Base-by-base conservation (phyloP, 1,140 invertebrate genomes). In the Sycophaga agraensis region DNA sequence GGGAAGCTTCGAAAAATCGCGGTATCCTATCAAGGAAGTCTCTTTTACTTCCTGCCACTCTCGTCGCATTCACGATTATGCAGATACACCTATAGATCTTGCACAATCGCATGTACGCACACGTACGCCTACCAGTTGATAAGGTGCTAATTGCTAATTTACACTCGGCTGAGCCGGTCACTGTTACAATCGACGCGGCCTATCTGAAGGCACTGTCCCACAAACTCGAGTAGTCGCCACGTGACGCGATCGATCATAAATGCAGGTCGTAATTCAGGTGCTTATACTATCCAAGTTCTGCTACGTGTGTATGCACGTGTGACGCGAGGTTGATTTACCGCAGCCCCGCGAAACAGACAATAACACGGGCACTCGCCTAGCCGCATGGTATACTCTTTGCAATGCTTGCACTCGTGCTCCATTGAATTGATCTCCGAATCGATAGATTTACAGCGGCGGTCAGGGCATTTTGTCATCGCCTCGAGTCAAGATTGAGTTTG, bases 91-190 rank as follows among this genome's bases (percentile, higher is more conserved):
- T n/a, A n/a, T n/a, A n/a, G 8, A n/a, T 14, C 3, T 28, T 43
- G 37, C 16, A 9, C 35, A 51, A 22, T 6, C 16, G 31, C 28
- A 22, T 26, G 16, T 42, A 9, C n/a, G 26, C 21, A 21, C 21
- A n/a, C n/a, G n/a, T n/a, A n/a, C n/a, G n/a, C n/a, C n/a, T n/a
- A n/a, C n/a, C n/a, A n/a, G n/a, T n/a, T 40, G 12, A 28, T 43
- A 46, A 34, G 16, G n/a, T n/a, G 9, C 21, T 16, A 39, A 58
- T 46, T 34, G n/a, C 54, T 56, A 24, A 45, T 45, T 56, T 46
- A 42, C 54, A 21, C 12, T 22, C 54, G 40, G n/a, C n/a, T n/a
- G n/a, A n/a, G n/a, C n/a, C n/a, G n/a, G n/a, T n/a, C n/a, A n/a
- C n/a, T n/a, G n/a, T n/a, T n/a, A n/a, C n/a, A n/a, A n/a, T n/a